These are phyloP conservation scores for Gadus chalcogrammus DNA, from an alignment of 2,113 vertebrate species.

Conservation along the genomic window DNA sequence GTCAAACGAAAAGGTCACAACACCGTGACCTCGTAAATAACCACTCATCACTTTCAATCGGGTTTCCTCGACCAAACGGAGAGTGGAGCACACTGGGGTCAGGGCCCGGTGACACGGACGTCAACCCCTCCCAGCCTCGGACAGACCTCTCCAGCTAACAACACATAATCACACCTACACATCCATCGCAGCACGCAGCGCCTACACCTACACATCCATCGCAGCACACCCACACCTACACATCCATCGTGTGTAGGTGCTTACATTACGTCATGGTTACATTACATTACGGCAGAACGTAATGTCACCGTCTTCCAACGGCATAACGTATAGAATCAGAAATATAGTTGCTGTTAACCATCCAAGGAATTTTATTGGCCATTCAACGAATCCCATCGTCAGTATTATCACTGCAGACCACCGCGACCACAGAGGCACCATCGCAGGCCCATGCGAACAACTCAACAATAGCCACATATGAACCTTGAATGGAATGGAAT, in stretches of 20 bases:
- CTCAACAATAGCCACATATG: slow-evolving; percentile 22
- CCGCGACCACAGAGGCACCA: slow-evolving; percentile 27
- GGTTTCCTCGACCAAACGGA: slow-evolving; percentile 45
- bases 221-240: too few species aligned
- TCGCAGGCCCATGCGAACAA: slow-evolving; percentile 40
- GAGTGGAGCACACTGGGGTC: slow-evolving; percentile 45
- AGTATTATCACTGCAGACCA: background rate
- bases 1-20: slow-evolving; percentile 38
- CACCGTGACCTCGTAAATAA: slow-evolving; percentile 51
- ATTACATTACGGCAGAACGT: too few species aligned
- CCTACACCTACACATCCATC: too few species aligned
- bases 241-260: too few species aligned
- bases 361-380: too few species aligned
- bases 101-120: slow-evolving; percentile 51
- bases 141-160: slow-evolving; percentile 52
- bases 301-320: too few species aligned
- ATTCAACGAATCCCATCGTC: background rate
- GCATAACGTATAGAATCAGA: too few species aligned
- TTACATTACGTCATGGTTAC: too few species aligned
- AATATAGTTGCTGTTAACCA: too few species aligned
- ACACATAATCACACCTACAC: slow-evolving; percentile 54
- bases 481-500: slow-evolving; percentile 50
- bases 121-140: slow-evolving; percentile 33
- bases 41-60: slow-evolving; percentile 59
- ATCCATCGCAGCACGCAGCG: slow-evolving; percentile 8